A percentile compares a stretch with the other conserved stretches of the same genome.
These are phyloP conservation scores for Meteorus sp. DNA, from an alignment of 1,140 invertebrate genomes.

Conservation along the genomic window DNA sequence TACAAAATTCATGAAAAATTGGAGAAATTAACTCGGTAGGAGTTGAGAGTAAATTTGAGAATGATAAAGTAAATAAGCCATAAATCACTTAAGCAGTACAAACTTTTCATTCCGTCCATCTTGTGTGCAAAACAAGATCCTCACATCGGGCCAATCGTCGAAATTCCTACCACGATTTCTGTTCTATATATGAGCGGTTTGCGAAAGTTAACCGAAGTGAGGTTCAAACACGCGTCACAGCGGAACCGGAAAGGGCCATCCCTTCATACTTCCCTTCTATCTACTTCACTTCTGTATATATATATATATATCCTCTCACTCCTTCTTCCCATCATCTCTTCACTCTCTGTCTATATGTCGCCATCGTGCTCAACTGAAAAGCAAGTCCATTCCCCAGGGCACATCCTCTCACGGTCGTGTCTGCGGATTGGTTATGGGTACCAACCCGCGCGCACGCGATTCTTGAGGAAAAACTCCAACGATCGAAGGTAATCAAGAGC, in stretches of 20 bases:
- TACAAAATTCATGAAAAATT: too few species aligned
- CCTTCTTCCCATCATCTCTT: too few species aligned
- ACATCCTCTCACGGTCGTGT: neutral
- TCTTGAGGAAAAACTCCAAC: constrained; percentile 5
- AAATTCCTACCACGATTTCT: neutral
- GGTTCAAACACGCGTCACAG: neutral
- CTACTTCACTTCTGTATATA: neutral
- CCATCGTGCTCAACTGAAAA: too few species aligned
- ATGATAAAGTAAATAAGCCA: too few species aligned
- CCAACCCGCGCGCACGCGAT: neutral
- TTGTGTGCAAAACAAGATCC: too few species aligned
- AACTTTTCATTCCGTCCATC: too few species aligned
- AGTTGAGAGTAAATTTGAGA: too few species aligned
- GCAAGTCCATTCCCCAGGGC: neutral
- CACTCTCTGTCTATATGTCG: neutral
- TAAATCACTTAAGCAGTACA: too few species aligned
- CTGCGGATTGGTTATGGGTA: constrained; percentile 13
- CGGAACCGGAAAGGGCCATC: neutral
- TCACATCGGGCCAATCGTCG: too few species aligned
- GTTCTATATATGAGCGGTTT: neutral
- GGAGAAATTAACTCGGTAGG: too few species aligned
- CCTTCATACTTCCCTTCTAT: too few species aligned
- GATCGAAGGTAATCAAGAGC: constrained; percentile 21
- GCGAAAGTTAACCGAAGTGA: neutral
- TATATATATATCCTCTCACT: constrained; percentile 2